Evolutionary conservation across 2,113 vertebrate genomes (phyloP).

Genomic region (Callithrix jacchus): DNA sequence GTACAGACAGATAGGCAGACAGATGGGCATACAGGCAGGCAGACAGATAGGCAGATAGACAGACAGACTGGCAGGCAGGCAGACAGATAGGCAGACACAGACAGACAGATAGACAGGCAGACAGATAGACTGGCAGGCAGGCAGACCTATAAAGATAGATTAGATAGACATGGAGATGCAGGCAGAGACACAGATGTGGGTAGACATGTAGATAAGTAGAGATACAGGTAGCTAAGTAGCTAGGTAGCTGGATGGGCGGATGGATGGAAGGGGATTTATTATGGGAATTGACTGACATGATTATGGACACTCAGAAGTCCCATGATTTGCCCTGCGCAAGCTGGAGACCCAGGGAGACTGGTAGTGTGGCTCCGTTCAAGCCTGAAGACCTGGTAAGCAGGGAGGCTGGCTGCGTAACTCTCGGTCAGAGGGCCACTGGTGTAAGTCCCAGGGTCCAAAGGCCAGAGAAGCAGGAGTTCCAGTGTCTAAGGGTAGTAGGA

Average conservation of each 20-base stretch:
- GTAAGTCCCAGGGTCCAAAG: background rate
- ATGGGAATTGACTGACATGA: background rate
- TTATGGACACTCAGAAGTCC: background rate
- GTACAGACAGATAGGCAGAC: accelerated
- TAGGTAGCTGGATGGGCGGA: too few species aligned
- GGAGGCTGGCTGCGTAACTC: background rate
- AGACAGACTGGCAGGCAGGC: accelerated
- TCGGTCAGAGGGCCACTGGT: too few species aligned
- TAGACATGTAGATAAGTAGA: too few species aligned
- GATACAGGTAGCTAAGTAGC: too few species aligned
- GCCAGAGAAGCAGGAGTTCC: background rate
- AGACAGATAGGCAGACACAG: accelerated
- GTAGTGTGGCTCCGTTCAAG: background rate
- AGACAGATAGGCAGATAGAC: too few species aligned
- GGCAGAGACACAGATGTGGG: too few species aligned
- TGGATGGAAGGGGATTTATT: background rate
- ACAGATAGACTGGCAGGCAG: accelerated
- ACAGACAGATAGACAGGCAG: accelerated
- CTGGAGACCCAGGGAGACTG: background rate
- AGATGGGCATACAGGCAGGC: background rate
- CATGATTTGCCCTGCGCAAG: background rate
- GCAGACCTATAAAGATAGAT: too few species aligned
- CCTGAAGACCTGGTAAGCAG: background rate
- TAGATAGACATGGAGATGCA: too few species aligned
- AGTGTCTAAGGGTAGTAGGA: background rate